Conservation (phyloP, 2,797 vertebrate species). For the Molossus alvarezi region DNA sequence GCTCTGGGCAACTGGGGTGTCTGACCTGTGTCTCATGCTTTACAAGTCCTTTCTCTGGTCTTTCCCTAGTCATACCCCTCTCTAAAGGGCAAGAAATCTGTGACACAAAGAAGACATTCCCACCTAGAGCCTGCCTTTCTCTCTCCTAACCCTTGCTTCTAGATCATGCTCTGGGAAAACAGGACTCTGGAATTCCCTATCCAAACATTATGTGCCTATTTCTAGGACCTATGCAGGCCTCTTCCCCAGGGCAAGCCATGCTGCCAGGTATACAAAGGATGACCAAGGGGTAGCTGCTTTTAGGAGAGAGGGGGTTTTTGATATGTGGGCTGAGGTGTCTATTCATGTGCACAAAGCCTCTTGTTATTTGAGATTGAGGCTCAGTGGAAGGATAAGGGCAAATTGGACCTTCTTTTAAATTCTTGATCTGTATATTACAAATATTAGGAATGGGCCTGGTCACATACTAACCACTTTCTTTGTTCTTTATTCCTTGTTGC, state of each 20-base stretch:
- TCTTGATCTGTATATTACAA: conserved; percentile 41
- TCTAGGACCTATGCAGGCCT: neutral
- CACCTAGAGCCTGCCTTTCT: neutral
- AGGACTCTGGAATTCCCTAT: neutral
- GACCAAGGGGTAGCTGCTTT: neutral
- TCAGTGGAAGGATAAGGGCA: conserved; percentile 18
- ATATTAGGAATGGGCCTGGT: neutral
- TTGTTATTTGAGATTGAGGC: neutral
- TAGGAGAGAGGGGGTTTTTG: neutral
- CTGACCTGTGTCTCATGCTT: conserved; percentile 10
- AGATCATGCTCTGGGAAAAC: neutral
- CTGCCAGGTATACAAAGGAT: neutral
- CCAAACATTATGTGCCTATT: conserved; percentile 11
- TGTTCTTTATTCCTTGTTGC: conserved; percentile 30
- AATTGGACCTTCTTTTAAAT: conserved; percentile 7
- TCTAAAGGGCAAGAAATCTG: neutral
- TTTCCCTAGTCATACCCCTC: neutral
- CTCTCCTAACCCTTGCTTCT: conserved; percentile 14
- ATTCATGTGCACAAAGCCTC: neutral
- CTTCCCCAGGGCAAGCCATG: neutral
- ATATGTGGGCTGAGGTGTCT: neutral
- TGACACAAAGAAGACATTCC: conserved; percentile 17
- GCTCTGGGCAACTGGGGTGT: neutral
- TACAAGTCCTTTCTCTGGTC: neutral
- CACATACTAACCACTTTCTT: neutral